A percentile compares a stretch with the other conserved stretches of the same genome.
Conservation (phyloP, 2,113 vertebrate species). For the Loxodonta africana region DNA sequence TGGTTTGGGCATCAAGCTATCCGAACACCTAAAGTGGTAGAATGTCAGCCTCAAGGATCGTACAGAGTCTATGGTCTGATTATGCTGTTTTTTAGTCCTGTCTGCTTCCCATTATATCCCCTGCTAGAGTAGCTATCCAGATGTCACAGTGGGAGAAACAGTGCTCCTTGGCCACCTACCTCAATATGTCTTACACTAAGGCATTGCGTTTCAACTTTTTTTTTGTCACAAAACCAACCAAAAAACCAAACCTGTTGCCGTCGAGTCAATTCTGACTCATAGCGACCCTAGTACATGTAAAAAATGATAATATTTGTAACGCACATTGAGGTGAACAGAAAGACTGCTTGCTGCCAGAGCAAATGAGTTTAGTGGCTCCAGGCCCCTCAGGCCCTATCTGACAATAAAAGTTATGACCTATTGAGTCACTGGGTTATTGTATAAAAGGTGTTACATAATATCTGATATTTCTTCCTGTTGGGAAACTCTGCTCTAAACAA, state of each 20-base stretch:
- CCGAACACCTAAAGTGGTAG: fast-evolving
- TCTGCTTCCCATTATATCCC: neutral
- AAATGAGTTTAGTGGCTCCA: neutral
- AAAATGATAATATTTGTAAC: neutral
- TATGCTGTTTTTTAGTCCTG: neutral
- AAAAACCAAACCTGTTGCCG: too few species aligned
- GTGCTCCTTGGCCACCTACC: neutral
- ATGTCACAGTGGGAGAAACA: neutral
- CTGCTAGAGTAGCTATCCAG: neutral
- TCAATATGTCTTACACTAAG: neutral
- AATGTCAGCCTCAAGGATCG: neutral
- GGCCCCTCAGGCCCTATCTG: neutral
- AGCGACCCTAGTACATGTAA: neutral
- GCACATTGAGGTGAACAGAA: neutral
- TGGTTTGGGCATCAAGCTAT: neutral
- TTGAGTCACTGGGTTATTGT: neutral
- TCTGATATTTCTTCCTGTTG: neutral
- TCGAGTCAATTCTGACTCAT: too few species aligned
- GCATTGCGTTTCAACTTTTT: neutral
- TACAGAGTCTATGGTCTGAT: neutral
- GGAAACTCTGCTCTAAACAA: neutral
- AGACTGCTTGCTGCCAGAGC: neutral
- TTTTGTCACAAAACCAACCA: too few species aligned
- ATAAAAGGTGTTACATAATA: neutral
- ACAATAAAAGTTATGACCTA: neutral